Evolutionary conservation across 2,113 vertebrate genomes (phyloP), one percentile per base, ranked within the genome.

Genomic region (Tragulus kanchil): DNA sequence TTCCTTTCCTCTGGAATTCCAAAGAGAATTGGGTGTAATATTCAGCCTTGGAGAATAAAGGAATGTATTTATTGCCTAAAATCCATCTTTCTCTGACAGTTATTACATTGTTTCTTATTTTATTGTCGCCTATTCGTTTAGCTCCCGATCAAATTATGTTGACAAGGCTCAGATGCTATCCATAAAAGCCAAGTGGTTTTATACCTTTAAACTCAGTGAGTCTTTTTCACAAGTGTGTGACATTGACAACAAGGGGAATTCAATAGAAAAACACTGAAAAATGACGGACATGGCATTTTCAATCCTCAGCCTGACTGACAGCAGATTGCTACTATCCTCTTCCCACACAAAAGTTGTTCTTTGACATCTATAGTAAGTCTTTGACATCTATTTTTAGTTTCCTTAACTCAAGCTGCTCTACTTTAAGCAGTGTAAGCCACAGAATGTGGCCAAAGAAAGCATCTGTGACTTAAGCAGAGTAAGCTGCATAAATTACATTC

Each of bases 21-120:
- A 85, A 59, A 65, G 56, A 69, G 85, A 97, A 14, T 75, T 69
- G 69, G 64, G 59, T 85, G 48, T 78, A 88, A 81, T 59, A 71
- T 17, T 84, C 69, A 95, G 42, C 61, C 3, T 71, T 59, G 48
- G 26, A 85, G 42, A 45, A 26, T 71, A 90, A 59, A 4, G 3
- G 26, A 94, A 88, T 58, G n/a, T 85, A 54, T 81, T 96, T 91
- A 67, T 67, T 94, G 62, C 85, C 26, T 67, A 48, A 94, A 90
- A 89, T 82, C 14, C 13, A 62, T 73, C 67, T 81, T 97, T 96
- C 54, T 67, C 28, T 87, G 73, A 78, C 42, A 85, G 61, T 73
- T 93, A 86, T 75, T 82, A n/a, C 9, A 28, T 50, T 61, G 13
- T 61, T 87, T 73, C 36, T 89, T 92, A 48, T 95, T 81, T 83